A percentile compares a stretch with the other conserved stretches of the same genome.
Evolutionary conservation across 2,113 vertebrate species (phyloP).

Genomic region (Origma solitaria): DNA sequence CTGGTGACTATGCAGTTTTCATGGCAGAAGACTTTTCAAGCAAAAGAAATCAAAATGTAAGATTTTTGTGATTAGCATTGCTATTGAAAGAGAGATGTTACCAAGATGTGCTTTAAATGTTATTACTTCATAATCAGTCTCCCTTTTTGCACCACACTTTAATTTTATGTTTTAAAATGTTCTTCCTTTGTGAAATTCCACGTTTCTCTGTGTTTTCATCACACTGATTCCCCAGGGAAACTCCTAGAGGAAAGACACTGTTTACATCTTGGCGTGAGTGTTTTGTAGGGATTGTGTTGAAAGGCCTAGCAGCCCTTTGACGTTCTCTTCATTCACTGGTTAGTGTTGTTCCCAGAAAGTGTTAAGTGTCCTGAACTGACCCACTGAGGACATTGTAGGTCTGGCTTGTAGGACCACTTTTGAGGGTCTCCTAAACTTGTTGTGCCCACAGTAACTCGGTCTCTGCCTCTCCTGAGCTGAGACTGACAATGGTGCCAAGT

Average conservation of each 20-base stretch:
- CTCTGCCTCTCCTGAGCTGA: not conserved
- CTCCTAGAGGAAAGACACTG: not conserved
- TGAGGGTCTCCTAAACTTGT: not conserved
- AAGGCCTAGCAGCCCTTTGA: not conserved
- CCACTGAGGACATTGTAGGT: not conserved
- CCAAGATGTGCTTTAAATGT: conserved; percentile 64
- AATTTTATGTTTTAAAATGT: not conserved
- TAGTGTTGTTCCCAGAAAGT: not conserved
- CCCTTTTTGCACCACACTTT: not conserved
- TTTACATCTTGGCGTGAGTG: not conserved
- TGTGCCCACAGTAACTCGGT: not conserved
- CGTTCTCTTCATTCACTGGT: conserved; percentile 1
- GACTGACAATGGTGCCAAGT: conserved; percentile 32
- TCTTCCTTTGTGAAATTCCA: not conserved
- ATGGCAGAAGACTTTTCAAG: conserved; percentile 48
- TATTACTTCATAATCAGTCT: not conserved
- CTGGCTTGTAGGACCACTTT: not conserved
- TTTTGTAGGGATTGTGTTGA: not conserved
- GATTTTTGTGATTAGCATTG: not conserved
- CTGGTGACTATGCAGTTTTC: conserved; percentile 78
- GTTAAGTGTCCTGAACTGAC: not conserved
- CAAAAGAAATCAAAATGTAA: not conserved
- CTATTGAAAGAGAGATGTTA: not conserved
- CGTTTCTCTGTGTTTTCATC: conserved; percentile 1
- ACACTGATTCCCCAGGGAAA: not conserved